These are phyloP conservation scores for Hippocampus comes DNA, from an alignment of 2,113 vertebrate species.

Conservation along the genomic window DNA sequence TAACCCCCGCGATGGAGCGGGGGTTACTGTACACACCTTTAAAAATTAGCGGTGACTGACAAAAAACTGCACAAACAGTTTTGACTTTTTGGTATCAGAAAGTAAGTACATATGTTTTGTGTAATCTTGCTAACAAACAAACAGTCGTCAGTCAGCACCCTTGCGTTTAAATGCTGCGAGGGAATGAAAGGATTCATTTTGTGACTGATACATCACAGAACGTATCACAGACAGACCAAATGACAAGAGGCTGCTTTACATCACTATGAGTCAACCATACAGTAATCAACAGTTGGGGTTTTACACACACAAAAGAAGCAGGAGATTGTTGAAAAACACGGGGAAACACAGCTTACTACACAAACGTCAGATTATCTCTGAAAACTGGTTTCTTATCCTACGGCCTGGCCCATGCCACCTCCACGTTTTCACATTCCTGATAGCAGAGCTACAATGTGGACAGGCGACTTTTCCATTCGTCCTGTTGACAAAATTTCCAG, in stretches of 20 bases:
- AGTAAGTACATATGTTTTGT: not conserved
- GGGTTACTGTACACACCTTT: too few relatives aligned
- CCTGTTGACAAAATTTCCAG: constrained; percentile 28
- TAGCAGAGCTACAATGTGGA: constrained; percentile 40
- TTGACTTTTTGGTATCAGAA: too few relatives aligned
- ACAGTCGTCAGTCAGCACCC: too few relatives aligned
- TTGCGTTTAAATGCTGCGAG: not conserved
- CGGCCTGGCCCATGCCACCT: constrained; percentile 41
- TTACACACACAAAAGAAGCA: constrained; percentile 9
- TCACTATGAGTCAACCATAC: constrained; percentile 1
- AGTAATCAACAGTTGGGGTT: constrained; percentile 10
- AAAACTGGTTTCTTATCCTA: constrained; percentile 44
- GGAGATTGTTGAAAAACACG: constrained; percentile 36
- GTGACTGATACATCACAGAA: constrained; percentile 19
- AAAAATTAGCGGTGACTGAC: too few relatives aligned
- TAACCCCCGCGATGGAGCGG: too few relatives aligned
- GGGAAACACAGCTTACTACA: constrained; percentile 39
- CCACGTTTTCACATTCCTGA: constrained; percentile 35
- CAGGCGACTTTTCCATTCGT: constrained; percentile 50
- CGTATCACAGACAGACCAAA: constrained; percentile 13
- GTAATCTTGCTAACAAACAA: not conserved
- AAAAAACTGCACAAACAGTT: too few relatives aligned
- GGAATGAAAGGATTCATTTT: not conserved
- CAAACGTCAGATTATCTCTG: constrained; percentile 37
- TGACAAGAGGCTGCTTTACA: not conserved